These are phyloP conservation scores for Alces alces DNA, from an alignment of 2,113 vertebrate genomes.

Conservation along the genomic window DNA sequence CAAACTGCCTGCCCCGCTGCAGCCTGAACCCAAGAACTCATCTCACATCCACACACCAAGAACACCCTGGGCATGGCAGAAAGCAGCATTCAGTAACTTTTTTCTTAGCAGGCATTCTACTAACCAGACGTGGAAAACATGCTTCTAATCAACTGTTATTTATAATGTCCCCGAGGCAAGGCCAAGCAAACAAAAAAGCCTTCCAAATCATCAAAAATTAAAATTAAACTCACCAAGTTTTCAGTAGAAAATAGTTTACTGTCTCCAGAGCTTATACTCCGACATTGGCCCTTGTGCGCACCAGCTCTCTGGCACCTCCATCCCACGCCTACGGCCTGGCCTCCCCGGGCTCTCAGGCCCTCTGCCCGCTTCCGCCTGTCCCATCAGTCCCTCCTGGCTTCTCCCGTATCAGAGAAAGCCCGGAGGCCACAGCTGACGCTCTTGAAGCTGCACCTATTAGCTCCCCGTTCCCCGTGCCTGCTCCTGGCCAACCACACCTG, in stretches of 20 bases:
- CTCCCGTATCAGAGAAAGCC: background rate
- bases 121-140: background rate
- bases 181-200: slow-evolving; percentile 23
- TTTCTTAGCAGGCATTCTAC: background rate
- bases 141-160: slow-evolving; percentile 7
- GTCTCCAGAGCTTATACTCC: background rate
- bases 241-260: background rate
- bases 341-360: background rate
- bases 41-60: background rate
- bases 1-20: background rate
- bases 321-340: background rate
- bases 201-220: slow-evolving; percentile 34
- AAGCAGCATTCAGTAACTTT: background rate
- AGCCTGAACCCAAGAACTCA: background rate
- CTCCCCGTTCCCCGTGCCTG: accelerated
- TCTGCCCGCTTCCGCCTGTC: background rate
- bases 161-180: background rate
- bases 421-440: background rate
- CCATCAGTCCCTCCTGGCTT: background rate
- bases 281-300: too few relatives aligned
- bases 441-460: background rate
- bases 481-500: too few relatives aligned
- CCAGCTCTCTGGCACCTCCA: background rate
- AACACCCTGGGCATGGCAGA: background rate
- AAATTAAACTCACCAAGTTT: background rate